Evolutionary conservation across 1,140 invertebrate species (phyloP).

Genomic region (Sweltsa coloradensis): DNA sequence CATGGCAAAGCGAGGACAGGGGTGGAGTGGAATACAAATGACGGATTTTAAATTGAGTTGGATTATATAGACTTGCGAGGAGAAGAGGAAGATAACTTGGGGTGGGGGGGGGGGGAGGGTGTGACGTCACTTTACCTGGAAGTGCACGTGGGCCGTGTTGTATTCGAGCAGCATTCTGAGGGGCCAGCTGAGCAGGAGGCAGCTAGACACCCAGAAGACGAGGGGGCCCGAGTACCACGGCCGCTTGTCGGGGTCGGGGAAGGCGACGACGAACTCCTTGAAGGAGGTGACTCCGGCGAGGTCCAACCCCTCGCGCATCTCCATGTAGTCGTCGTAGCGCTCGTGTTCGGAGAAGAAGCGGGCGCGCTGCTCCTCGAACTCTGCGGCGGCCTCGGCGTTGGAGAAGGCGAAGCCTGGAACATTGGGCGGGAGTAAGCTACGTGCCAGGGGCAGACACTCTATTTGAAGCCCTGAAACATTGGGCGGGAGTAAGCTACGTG

Average conservation of each 20-base stretch:
- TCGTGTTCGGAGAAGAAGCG: constrained; percentile 75
- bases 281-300: constrained; percentile 45
- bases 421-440: too few relatives aligned
- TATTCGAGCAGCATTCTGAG: constrained; percentile 69
- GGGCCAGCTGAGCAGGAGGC: constrained; percentile 74
- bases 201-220: constrained; percentile 63
- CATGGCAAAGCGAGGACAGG: too few relatives aligned
- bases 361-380: constrained; percentile 73
- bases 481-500: too few relatives aligned
- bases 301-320: constrained; percentile 77
- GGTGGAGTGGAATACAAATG: too few relatives aligned
- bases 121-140: constrained; percentile 36
- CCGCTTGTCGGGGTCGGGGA: constrained; percentile 46
- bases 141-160: constrained; percentile 71
- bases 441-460: too few relatives aligned
- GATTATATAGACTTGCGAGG: too few relatives aligned
- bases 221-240: constrained; percentile 50
- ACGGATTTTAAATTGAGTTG: too few relatives aligned
- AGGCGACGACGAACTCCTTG: constrained; percentile 54
- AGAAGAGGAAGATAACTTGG: neutral
- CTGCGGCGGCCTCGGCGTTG: constrained; percentile 62
- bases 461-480: too few relatives aligned
- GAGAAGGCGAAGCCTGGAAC: constrained; percentile 57
- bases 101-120: neutral
- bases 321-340: constrained; percentile 75